Conservation (phyloP, 2,113 vertebrate species). For the Lathamus discolor region DNA sequence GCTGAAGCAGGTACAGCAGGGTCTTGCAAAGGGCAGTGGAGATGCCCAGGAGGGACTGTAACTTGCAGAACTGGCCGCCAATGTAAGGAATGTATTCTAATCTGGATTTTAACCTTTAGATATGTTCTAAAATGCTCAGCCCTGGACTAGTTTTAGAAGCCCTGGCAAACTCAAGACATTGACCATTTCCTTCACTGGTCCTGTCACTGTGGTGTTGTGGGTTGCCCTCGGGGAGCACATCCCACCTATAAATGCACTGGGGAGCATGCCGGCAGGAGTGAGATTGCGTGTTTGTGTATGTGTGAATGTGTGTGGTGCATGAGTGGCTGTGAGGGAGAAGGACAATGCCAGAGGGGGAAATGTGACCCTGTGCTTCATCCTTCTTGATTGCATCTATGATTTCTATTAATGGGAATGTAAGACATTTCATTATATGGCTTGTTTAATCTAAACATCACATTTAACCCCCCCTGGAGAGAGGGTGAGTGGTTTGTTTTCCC, state of each 20-base stretch:
- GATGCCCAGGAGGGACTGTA: neutral
- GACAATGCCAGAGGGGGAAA: neutral
- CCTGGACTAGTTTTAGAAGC: neutral
- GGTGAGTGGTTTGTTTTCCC: neutral
- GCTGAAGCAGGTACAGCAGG: fast-evolving
- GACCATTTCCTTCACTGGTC: fast-evolving
- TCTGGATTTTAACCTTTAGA: neutral
- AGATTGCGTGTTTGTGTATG: neutral
- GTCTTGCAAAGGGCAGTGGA: neutral
- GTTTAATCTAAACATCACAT: conserved; percentile 3
- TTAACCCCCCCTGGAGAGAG: neutral
- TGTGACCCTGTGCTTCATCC: neutral
- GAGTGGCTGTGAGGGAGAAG: neutral
- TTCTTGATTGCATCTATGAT: neutral
- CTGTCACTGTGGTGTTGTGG: neutral
- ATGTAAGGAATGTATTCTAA: neutral
- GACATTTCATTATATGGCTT: neutral
- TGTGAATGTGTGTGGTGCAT: neutral
- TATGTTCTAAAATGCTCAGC: neutral
- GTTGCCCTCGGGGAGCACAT: neutral
- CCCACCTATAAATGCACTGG: neutral
- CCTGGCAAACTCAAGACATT: neutral
- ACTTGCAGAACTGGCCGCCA: neutral
- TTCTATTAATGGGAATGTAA: neutral
- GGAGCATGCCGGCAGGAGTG: neutral